These are phyloP conservation scores for Bucorvus abyssinicus DNA, from an alignment of 2,797 vertebrate species.

Conservation along the genomic window DNA sequence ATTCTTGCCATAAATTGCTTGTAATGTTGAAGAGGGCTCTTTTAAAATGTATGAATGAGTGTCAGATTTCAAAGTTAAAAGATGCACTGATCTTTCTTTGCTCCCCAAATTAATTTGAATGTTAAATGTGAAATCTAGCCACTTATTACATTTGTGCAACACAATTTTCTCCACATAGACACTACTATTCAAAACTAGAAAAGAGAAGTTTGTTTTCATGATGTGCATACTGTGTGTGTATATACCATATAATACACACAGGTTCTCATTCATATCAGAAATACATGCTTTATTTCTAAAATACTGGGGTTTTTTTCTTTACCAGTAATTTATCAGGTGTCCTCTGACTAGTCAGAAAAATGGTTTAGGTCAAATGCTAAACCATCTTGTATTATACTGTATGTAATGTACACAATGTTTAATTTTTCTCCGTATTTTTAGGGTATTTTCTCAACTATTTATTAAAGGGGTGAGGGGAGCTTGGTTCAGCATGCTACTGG, in stretches of 20 bases:
- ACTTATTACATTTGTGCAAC: constrained; percentile 68
- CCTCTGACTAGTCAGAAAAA: constrained; percentile 64
- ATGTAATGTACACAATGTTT: constrained; percentile 67
- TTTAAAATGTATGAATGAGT: constrained; percentile 61
- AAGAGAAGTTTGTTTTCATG: constrained; percentile 54
- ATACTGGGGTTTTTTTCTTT: constrained; percentile 48
- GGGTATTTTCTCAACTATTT: constrained; percentile 70
- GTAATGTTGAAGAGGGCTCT: constrained; percentile 68
- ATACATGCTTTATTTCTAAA: constrained; percentile 72
- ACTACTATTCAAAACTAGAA: constrained; percentile 64
- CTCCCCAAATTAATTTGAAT: constrained; percentile 70
- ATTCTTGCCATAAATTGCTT: constrained; percentile 71
- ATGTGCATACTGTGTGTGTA: constrained; percentile 75
- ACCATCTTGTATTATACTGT: constrained; percentile 62
- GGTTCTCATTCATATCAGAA: constrained; percentile 71
- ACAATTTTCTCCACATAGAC: constrained; percentile 68
- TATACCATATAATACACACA: constrained; percentile 67
- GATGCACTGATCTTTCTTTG: constrained; percentile 74
- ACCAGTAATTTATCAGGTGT: constrained; percentile 70
- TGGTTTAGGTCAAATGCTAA: constrained; percentile 65
- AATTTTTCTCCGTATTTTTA: constrained; percentile 66
- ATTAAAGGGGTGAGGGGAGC: constrained; percentile 53
- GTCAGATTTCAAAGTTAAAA: constrained; percentile 49
- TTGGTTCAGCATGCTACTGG: constrained; percentile 69
- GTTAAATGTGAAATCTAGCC: constrained; percentile 69